Base-by-base conservation (phyloP, 2,113 vertebrate genomes). In the Damaliscus lunatus region DNA sequence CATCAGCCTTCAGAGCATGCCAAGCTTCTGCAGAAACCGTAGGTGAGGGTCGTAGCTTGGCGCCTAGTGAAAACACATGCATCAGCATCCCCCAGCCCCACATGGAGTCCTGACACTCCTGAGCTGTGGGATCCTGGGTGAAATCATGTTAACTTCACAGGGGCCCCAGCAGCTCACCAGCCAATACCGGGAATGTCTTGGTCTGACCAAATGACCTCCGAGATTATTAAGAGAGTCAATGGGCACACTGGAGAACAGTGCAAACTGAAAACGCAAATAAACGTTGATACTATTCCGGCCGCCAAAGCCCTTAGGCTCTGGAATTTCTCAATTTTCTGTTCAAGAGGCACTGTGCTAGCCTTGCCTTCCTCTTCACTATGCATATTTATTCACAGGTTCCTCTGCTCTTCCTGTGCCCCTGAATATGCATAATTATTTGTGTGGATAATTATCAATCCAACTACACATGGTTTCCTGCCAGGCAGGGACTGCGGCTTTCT, bases 181-280 rank as follows among this genome's bases (percentile, higher is more conserved):
- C 14, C 46, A 89, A 64, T 17, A 12, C 33, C 17, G 31, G 78
- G 21, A 55, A 90, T 25, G 46, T 40, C 57, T 10, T n/a, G 57
- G 53, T 81, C 84, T 46, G n/a, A 62, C 46, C 81, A 43, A 40
- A 62, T 0, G 3, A 88, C 88, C 83, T 52, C 84, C 6, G 19
- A 78, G 92, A 80, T 29, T 33, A 31, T 95, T 25, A 78, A 82
- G 81, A 94, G 91, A 88, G 43, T 87, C 95, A 82, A 43, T 50
- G 17, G 64, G 77, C 86, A 81, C 77, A 48, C 2, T 7, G 1
- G 67, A 91, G 64, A 53, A 89, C 13, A 93, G 50, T 8, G 67
- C 27, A 90, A 90, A 95, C 33, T 31, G 64, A 60, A 95, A 92
- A 85, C 1, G 33, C 93, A 91, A 84, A 90, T 83, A 87, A 84